These are phyloP conservation scores for Gambusia yucatana DNA, from an alignment of 2,797 vertebrate species.

Conservation along the genomic window DNA sequence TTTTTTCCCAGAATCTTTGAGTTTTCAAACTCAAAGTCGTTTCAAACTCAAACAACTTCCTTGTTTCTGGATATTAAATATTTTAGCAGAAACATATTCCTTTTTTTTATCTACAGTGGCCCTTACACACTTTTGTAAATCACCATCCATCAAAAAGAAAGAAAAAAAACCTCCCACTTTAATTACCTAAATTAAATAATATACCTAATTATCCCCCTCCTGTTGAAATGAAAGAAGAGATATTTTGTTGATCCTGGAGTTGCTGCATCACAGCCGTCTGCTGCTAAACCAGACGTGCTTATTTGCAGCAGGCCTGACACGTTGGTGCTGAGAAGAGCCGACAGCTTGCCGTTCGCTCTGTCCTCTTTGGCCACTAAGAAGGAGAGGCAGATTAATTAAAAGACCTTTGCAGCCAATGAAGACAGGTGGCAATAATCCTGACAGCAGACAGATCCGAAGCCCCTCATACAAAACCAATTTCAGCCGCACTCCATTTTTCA, in stretches of 20 bases:
- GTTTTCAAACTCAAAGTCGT: no score
- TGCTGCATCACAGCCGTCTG: conserved; percentile 42
- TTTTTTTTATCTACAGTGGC: no score
- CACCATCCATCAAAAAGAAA: conserved; percentile 82
- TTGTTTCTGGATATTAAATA: no score
- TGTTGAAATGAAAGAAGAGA: conserved; percentile 65
- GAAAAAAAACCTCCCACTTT: conserved; percentile 85
- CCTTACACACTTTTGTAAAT: conserved; percentile 66
- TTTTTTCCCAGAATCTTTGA: no score
- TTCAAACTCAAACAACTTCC: no score
- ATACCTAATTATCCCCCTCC: conserved; percentile 75
- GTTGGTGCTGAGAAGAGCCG: conserved; percentile 19
- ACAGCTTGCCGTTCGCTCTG: conserved; percentile 28
- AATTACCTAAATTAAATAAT: conserved; percentile 86
- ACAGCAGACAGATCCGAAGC: conserved; percentile 82
- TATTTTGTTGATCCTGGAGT: conserved; percentile 66
- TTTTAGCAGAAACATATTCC: no score
- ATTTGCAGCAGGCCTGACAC: conserved; percentile 54
- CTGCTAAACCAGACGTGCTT: conserved; percentile 64
- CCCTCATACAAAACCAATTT: conserved; percentile 85
- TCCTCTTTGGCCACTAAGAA: conserved; percentile 59
- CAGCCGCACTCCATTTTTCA: conserved; percentile 80
- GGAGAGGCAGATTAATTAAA: conserved; percentile 81
- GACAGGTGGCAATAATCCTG: conserved; percentile 86
- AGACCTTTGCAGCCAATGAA: conserved; percentile 81